Percentiles rank a stretch among this genome's conserved stretches.
Evolutionary conservation across 1,140 invertebrate genomes (phyloP).

Genomic region (Sitodiplosis mosellana): DNA sequence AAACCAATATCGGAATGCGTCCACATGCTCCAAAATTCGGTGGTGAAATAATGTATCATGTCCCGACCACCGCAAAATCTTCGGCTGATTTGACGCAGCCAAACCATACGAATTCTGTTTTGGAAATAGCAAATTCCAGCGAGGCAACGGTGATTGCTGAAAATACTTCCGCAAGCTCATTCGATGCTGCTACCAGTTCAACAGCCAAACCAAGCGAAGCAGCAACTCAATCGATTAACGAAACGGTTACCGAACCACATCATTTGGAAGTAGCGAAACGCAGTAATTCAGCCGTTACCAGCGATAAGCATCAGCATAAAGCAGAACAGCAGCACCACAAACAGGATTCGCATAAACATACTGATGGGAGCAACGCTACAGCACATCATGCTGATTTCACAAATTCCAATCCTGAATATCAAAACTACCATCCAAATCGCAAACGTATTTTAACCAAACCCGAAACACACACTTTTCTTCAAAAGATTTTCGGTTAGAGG

Average conservation of each 20-base stretch:
- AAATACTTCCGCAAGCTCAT: background rate
- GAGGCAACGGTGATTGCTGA: background rate
- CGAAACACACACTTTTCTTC: constrained; percentile 24
- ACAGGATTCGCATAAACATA: no score
- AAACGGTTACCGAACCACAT: background rate
- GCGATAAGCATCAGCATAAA: background rate
- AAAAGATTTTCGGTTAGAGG: constrained; percentile 23
- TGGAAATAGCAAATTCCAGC: background rate
- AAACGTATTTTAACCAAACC: constrained; percentile 23
- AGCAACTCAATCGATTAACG: background rate
- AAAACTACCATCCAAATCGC: constrained; percentile 23
- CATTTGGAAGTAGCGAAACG: background rate
- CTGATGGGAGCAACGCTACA: background rate
- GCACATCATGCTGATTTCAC: background rate
- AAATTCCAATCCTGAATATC: constrained; percentile 8
- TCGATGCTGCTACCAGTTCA: background rate
- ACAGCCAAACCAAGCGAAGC: background rate
- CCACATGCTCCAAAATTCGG: background rate
- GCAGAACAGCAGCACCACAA: no score
- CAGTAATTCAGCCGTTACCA: background rate
- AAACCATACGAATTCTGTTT: background rate
- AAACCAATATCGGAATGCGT: background rate
- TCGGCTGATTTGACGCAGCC: no score
- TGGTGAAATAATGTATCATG: background rate
- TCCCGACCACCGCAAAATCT: background rate